A percentile compares a stretch with the other conserved stretches of the same genome.
These are phyloP conservation scores for Holacanthella duospinosa DNA, from an alignment of 2,888 invertebrate genomes.

Conservation along the genomic window DNA sequence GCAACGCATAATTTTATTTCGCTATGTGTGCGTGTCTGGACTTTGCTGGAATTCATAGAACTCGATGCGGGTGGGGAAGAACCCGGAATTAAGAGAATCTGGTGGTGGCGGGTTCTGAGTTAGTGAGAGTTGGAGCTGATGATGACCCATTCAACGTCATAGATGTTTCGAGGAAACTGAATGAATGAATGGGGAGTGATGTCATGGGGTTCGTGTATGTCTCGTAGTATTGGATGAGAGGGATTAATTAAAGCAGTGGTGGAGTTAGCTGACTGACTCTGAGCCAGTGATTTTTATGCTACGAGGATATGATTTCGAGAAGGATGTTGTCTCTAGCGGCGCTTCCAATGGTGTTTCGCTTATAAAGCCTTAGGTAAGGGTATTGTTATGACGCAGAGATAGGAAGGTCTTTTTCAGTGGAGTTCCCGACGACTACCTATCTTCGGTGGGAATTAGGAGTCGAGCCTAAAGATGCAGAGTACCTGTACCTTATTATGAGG, in stretches of 20 bases:
- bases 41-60: too few relatives aligned
- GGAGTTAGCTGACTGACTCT: not conserved
- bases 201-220: not conserved
- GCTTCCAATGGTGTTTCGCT: not conserved
- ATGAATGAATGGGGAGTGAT: not conserved
- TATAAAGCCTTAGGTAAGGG: not conserved
- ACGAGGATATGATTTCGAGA: not conserved
- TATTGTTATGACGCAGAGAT: constrained; percentile 4
- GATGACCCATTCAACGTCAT: constrained; percentile 4
- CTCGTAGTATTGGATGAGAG: not conserved
- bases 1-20: too few relatives aligned
- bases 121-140: not conserved
- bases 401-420: not conserved
- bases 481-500: not conserved
- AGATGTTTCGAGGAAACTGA: constrained; percentile 1
- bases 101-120: too few relatives aligned
- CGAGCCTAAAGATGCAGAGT: constrained; percentile 1
- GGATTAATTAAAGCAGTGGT: constrained; percentile 3
- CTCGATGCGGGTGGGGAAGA: too few relatives aligned
- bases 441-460: constrained; percentile 1
- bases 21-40: too few relatives aligned
- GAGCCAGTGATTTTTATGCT: not conserved
- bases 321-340: not conserved
- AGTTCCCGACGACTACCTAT: constrained; percentile 2
- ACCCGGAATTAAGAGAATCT: too few relatives aligned